These are phyloP conservation scores for Pipra filicauda DNA, from an alignment of 2,113 vertebrate genomes.

Conservation along the genomic window DNA sequence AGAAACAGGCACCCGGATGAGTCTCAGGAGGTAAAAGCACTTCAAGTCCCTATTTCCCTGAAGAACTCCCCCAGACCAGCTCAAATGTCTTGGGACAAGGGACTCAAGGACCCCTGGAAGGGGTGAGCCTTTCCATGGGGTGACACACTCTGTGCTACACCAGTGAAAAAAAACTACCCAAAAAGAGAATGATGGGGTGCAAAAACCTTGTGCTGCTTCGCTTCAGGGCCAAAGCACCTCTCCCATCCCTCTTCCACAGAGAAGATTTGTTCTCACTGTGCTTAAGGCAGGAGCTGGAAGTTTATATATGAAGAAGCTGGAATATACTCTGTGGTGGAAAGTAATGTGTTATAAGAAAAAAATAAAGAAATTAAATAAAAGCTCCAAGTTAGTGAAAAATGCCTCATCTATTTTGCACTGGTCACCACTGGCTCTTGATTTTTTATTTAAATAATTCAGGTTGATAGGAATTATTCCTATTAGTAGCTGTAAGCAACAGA, in stretches of 20 bases:
- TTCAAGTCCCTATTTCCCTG: neutral
- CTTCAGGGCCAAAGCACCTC: conserved; percentile 20
- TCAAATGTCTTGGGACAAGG: neutral
- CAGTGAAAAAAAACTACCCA: neutral
- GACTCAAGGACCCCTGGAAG: neutral
- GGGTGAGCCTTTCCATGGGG: neutral
- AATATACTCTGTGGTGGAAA: neutral
- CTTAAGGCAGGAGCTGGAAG: conserved; percentile 37
- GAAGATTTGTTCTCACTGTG: neutral
- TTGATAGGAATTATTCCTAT: conserved; percentile 38
- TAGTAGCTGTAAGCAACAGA: conserved; percentile 81
- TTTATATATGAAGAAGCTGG: neutral
- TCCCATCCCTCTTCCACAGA: conserved; percentile 40
- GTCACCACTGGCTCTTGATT: conserved; percentile 67
- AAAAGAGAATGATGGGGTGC: neutral
- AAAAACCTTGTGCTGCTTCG: neutral
- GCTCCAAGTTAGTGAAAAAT: conserved; percentile 36
- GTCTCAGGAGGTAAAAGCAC: neutral
- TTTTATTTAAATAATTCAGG: neutral
- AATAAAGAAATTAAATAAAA: neutral
- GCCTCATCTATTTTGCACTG: conserved; percentile 59
- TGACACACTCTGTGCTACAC: accelerated
- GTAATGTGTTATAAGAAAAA: neutral
- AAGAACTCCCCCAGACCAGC: neutral
- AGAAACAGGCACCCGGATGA: neutral